A percentile compares a stretch with the other conserved stretches of the same genome.
These are phyloP conservation scores for Plebejus melissa DNA, from an alignment of 2,888 invertebrate genomes.

Conservation along the genomic window DNA sequence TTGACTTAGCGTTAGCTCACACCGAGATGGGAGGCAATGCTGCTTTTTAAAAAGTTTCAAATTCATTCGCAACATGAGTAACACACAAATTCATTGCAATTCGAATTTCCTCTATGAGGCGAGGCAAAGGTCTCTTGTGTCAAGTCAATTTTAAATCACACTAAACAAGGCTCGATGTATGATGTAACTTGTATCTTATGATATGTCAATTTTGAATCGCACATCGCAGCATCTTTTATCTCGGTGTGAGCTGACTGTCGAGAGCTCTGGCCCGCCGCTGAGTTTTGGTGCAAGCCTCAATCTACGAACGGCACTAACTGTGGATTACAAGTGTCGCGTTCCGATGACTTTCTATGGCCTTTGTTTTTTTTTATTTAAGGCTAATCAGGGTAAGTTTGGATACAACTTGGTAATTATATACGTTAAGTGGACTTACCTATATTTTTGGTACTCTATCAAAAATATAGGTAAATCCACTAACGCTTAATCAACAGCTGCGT, in stretches of 20 bases:
- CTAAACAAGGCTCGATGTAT: too few species aligned
- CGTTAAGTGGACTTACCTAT: too few species aligned
- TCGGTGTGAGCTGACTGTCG: conserved; percentile 35
- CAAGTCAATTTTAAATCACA: too few species aligned
- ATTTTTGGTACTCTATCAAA: too few species aligned
- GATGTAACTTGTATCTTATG: too few species aligned
- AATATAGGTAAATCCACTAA: too few species aligned
- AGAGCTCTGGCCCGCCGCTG: conserved; percentile 63
- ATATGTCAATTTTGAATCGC: too few species aligned
- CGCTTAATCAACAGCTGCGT: too few species aligned
- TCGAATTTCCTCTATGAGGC: not conserved
- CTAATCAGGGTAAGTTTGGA: not conserved
- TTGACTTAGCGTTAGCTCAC: conserved; percentile 28
- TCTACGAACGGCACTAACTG: conserved; percentile 59
- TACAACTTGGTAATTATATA: too few species aligned
- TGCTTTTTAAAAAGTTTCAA: not conserved
- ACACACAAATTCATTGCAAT: not conserved
- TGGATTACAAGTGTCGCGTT: conserved; percentile 47
- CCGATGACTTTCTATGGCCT: conserved; percentile 4
- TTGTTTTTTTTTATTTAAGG: not conserved
- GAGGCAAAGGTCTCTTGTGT: too few species aligned
- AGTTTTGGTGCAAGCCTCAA: conserved; percentile 59
- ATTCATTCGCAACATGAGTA: too few species aligned
- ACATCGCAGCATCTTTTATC: not conserved
- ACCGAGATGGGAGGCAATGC: not conserved